Base-by-base conservation (phyloP, 2,888 invertebrate genomes). In the Ennomos fuscantarius region DNA sequence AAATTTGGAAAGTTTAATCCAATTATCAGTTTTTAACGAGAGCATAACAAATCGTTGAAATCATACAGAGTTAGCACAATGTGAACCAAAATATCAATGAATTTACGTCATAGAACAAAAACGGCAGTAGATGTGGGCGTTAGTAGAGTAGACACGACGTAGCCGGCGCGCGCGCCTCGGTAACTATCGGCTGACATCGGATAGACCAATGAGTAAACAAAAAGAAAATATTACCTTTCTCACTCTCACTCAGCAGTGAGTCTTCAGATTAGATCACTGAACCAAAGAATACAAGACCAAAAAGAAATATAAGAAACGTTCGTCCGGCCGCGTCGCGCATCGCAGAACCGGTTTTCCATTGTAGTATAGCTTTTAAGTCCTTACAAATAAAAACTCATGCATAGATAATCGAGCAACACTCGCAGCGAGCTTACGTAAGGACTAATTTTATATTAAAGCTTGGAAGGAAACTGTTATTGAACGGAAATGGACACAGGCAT, bases 241-340 rank as follows among this genome's bases (percentile, higher is more conserved):
- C 79, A 24, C 79, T 85, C 81, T 10, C 67, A 76, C 85, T 73
- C 60, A 62, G 60, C 50, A 63, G 61, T 72, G 78, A 79, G 74
- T 78, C 78, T 74, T 73, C 74, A 78, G 81, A 84, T 84, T 82
- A 82, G 88, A 89, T 87, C 87, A 86, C 76, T 87, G 89, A 90
- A 90, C 87, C 80, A 24, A 24, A 82, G 88, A 89, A 87, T 87
- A 86, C 76, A 87, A 88, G 89, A 90, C 87, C 80, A 82, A 84
- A 89, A 87, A 86, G 87, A 84, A 87, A 89, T 87, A 24, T 24
- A 6, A 87, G 80, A 84, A 82, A 82, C 81, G 80, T 70, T 70
- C 84, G 79, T 82, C 82, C 84, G 82, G 79, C 80, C 78, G 76
- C 74, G 71, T 77, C 74, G 76, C 78, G 76, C 74, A 70, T 77